Evolutionary conservation across 2,888 invertebrate species (phyloP).

Genomic region (Xanthorhoe spadicearia): DNA sequence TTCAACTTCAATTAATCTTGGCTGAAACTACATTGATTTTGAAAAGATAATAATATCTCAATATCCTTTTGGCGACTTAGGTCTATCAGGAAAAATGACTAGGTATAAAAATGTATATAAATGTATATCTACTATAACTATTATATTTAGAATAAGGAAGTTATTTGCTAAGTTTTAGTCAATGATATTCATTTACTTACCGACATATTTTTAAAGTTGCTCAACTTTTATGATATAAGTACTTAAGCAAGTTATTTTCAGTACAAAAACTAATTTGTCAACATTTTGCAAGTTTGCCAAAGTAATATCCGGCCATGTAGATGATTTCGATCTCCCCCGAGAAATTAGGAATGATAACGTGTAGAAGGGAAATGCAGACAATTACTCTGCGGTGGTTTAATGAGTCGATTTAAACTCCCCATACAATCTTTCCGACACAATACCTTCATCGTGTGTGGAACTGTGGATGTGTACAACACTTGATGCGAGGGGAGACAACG

Average conservation of each 20-base stretch:
- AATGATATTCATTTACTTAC: not conserved
- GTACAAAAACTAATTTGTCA: slow-evolving; percentile 22
- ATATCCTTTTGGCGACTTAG: no score
- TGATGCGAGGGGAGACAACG: slow-evolving; percentile 63
- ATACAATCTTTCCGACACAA: slow-evolving; percentile 67
- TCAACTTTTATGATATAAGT: not conserved
- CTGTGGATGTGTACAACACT: slow-evolving; percentile 61
- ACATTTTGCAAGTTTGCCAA: slow-evolving; percentile 25
- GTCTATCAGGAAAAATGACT: no score
- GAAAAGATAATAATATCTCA: no score
- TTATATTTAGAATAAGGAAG: no score
- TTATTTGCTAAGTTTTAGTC: not conserved
- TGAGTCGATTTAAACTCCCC: slow-evolving; percentile 72
- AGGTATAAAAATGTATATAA: no score
- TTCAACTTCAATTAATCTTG: no score
- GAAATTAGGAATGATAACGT: slow-evolving; percentile 60
- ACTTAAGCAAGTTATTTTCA: no score
- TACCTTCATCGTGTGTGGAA: slow-evolving; percentile 63
- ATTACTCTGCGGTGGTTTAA: slow-evolving; percentile 66
- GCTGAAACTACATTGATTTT: no score
- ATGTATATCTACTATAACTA: no score
- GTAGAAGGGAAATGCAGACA: slow-evolving; percentile 62
- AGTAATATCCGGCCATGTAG: slow-evolving; percentile 30
- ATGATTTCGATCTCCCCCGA: slow-evolving; percentile 47
- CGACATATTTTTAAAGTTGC: not conserved